Conservation (phyloP, 2,888 invertebrate species). For the Apodemia duryi region DNA sequence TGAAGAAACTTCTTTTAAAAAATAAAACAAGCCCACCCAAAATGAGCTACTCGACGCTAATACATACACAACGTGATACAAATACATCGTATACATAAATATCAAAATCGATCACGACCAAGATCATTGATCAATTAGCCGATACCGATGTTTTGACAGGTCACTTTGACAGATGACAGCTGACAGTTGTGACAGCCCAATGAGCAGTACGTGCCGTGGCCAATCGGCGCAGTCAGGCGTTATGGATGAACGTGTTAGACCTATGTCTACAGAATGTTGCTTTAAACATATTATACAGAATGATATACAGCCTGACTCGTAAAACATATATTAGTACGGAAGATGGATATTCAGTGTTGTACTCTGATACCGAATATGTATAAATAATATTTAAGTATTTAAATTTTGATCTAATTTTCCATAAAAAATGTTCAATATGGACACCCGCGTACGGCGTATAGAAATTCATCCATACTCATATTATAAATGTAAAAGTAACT, state of each 20-base stretch:
- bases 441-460: too few species aligned
- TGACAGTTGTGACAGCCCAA: conserved; percentile 33
- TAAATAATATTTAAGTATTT: too few species aligned
- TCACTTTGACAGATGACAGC: conserved; percentile 34
- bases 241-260: conserved; percentile 1
- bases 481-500: too few species aligned
- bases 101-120: conserved; percentile 1
- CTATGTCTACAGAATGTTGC: neutral
- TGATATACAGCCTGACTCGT: neutral
- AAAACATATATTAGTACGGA: too few species aligned
- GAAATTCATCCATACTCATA: too few species aligned
- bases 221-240: conserved; percentile 8
- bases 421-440: too few species aligned
- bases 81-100: neutral
- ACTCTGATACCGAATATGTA: too few species aligned
- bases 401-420: too few species aligned
- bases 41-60: too few species aligned
- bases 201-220: conserved; percentile 13
- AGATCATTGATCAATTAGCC: conserved; percentile 33
- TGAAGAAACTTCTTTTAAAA: too few species aligned
- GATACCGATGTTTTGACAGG: conserved; percentile 37
- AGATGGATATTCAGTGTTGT: too few species aligned
- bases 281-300: neutral
- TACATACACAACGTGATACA: neutral
- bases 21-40: too few species aligned